These are phyloP conservation scores for Aphaenogaster ashmeadi DNA, from an alignment of 1,140 invertebrate species.

Conservation along the genomic window DNA sequence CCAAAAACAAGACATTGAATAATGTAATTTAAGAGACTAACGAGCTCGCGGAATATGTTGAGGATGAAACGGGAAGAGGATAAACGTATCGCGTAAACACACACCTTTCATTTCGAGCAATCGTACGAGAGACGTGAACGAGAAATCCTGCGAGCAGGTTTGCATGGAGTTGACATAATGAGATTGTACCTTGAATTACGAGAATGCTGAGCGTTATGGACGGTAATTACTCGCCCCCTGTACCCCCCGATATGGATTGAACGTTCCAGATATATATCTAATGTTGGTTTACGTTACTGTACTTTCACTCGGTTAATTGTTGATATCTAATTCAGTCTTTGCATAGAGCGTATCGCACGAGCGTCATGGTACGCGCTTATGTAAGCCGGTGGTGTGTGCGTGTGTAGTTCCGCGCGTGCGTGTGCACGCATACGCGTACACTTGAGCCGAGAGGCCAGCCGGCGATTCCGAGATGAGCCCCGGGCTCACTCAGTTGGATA, in stretches of 20 bases:
- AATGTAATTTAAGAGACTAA: background rate
- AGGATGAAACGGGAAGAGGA: background rate
- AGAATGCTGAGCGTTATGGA: constrained; percentile 19
- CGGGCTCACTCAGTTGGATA: constrained; percentile 63
- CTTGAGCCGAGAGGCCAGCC: constrained; percentile 2
- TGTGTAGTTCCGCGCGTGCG: constrained; percentile 27
- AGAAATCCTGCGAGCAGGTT: background rate
- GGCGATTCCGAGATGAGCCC: constrained; percentile 69
- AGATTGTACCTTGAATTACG: constrained; percentile 49
- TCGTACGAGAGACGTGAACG: background rate
- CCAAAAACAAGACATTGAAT: background rate
- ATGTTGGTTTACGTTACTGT: constrained; percentile 42
- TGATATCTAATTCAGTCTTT: constrained; percentile 72
- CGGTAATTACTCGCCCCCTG: constrained; percentile 30
- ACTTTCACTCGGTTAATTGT: constrained; percentile 70
- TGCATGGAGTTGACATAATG: constrained; percentile 33
- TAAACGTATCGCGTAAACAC: background rate
- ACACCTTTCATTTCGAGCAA: background rate
- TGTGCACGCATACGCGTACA: constrained; percentile 14
- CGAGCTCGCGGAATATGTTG: background rate
- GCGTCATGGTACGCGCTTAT: constrained; percentile 36
- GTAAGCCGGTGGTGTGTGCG: background rate
- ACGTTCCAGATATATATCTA: constrained; percentile 42
- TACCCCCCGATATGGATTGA: constrained; percentile 9
- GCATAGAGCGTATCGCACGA: constrained; percentile 28